Base-by-base conservation (phyloP, 2,797 vertebrate genomes). In the Microctenopoma steveboyesi region DNA sequence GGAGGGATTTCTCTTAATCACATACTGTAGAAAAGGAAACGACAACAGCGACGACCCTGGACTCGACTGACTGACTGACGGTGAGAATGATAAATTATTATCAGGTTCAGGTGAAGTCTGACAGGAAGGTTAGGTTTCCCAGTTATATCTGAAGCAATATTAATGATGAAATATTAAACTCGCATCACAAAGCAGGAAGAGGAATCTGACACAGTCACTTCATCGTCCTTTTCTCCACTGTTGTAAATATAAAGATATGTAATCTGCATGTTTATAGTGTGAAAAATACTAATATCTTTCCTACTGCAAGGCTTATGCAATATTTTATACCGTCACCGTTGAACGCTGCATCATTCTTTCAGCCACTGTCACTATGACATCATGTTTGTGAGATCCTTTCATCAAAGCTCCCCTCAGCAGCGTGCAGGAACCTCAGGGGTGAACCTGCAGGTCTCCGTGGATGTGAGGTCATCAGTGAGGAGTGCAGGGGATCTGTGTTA, bases 231-330 rank as follows among this genome's bases (percentile, higher is more conserved):
- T 76, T 56, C 40, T 7, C 47, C 77, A 65, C 64, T 43, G 5
- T 14, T 92, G 89, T 93, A 92, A 76, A 91, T 91, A 92, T 40
- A 25, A 50, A 22, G 3, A 66, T 81, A 70, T 56, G 61, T 84
- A 68, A 79, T 82, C 47, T 93, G 92, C 92, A 93, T 92, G 92
- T 81, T 62, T 69, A 64, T 71, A 76, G 56, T 61, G 64, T 64
- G 50, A 74, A 79, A 22, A 79, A 76, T 81, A 76, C 28, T 50
- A 67, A 37, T 65, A 66, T 47, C 9, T 90, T 88, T 89, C 73
- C 76, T 83, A 87, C 72, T 72, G 81, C 79, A 83, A 89, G 69
- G 84, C 78, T 88, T 86, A 89, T 91, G 90, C 88, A 91, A 89
- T 72, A 81, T 91, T 90, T 89, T 77, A 76, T 88, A 88, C 83